Percentiles rank a stretch among this genome's conserved stretches.
These are phyloP conservation scores for Malurus splendens DNA, from an alignment of 2,797 vertebrate species.

Conservation along the genomic window DNA sequence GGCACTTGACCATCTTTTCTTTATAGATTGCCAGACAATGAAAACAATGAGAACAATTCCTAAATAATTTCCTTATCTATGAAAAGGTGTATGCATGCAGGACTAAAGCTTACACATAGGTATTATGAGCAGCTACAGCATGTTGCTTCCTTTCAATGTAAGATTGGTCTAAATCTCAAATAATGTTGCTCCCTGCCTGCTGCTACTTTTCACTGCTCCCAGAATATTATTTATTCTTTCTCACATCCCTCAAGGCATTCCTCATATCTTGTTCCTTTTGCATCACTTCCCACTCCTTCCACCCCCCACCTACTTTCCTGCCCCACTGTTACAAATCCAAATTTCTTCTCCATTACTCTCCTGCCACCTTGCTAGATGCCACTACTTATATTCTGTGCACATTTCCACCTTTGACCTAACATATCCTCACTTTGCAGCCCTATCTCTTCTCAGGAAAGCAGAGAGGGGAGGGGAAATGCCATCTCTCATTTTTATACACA, in stretches of 20 bases:
- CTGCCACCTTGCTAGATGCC: neutral
- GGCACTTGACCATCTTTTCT: neutral
- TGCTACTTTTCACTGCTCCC: neutral
- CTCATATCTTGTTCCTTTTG: neutral
- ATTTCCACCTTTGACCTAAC: neutral
- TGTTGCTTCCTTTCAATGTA: neutral
- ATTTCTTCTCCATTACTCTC: neutral
- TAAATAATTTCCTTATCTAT: conserved; percentile 7
- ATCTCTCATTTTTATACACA: neutral
- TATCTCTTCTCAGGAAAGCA: neutral
- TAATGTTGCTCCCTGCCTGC: neutral
- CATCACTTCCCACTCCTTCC: neutral
- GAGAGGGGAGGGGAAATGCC: neutral
- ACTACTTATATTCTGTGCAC: neutral
- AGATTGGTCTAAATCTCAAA: neutral
- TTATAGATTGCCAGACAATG: neutral
- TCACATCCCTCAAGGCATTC: neutral
- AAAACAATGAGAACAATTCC: neutral
- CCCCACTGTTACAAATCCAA: neutral
- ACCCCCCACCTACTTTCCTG: neutral
- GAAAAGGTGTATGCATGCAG: neutral
- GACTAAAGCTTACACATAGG: neutral
- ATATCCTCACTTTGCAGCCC: neutral
- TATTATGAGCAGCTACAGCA: neutral
- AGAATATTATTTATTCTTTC: neutral